Conservation (phyloP, 2,113 vertebrate species). For the Thomomys bottae region DNA sequence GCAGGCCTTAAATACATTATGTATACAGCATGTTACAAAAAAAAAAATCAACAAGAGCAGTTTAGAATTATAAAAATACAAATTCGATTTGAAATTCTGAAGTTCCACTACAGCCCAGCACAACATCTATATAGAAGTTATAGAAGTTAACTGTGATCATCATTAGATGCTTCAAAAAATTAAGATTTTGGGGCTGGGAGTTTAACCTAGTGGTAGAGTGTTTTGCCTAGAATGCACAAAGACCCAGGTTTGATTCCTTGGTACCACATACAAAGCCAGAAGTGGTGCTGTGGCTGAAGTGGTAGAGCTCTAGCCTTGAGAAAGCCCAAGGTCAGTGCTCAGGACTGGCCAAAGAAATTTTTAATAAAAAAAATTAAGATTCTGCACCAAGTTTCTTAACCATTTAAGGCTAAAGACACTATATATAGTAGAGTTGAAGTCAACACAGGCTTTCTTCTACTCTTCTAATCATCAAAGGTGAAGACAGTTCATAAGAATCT, state of each 20-base stretch:
- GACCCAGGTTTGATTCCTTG: too few relatives aligned
- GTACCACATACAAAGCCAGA: too few relatives aligned
- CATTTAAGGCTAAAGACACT: not conserved
- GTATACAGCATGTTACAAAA: conserved; percentile 4
- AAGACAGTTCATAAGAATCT: conserved; percentile 20
- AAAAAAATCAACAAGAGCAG: not conserved
- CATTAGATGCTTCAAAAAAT: not conserved
- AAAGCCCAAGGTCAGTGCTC: too few relatives aligned
- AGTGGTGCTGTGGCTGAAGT: too few relatives aligned
- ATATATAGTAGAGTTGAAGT: not conserved
- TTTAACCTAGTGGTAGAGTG: too few relatives aligned
- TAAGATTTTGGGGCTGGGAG: not conserved
- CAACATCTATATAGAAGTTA: not conserved
- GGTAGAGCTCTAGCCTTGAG: too few relatives aligned
- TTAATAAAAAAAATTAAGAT: not conserved
- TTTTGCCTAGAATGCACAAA: too few relatives aligned
- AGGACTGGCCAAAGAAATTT: too few relatives aligned
- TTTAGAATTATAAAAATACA: conserved; percentile 9
- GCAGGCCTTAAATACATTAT: not conserved
- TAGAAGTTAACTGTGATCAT: not conserved
- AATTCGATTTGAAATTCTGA: conserved; percentile 12
- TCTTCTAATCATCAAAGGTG: not conserved
- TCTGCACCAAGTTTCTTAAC: not conserved
- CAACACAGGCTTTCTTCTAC: not conserved
- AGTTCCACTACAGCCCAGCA: not conserved